A percentile compares a stretch with the other conserved stretches of the same genome.
These are phyloP conservation scores for Gasterosteus nipponicus DNA, from an alignment of 2,113 vertebrate species.

Conservation along the genomic window DNA sequence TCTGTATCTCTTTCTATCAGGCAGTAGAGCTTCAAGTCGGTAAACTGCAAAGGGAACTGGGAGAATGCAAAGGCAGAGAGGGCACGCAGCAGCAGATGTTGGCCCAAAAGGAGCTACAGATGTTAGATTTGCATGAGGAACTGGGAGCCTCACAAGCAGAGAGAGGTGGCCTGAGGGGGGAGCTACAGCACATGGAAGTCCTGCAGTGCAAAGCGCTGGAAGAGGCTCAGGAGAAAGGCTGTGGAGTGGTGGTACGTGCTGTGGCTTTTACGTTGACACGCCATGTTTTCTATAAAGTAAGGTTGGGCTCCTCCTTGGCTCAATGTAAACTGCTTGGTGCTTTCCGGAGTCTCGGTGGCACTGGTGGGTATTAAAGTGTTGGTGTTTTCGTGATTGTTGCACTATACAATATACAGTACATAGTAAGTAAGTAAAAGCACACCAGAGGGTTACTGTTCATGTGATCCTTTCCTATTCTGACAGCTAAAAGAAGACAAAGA, in stretches of 20 bases:
- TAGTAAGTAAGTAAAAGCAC: background rate
- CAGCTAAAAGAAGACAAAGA: slow-evolving; percentile 72
- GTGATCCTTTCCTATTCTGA: background rate
- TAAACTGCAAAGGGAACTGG: slow-evolving; percentile 57
- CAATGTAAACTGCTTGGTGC: background rate
- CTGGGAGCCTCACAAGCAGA: slow-evolving; percentile 54
- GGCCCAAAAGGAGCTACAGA: slow-evolving; percentile 77
- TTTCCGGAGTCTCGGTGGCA: background rate
- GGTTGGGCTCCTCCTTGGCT: background rate
- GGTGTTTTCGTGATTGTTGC: background rate
- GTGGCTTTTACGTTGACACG: background rate
- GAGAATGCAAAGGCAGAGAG: slow-evolving; percentile 49
- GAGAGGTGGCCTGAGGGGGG: slow-evolving; percentile 58
- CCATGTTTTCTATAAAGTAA: background rate
- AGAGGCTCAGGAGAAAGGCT: slow-evolving; percentile 48
- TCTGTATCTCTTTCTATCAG: slow-evolving; percentile 31
- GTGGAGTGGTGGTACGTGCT: slow-evolving; percentile 53
- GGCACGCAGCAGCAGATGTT: slow-evolving; percentile 71
- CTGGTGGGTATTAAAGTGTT: background rate
- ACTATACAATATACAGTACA: background rate
- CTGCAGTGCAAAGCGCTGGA: slow-evolving; percentile 53
- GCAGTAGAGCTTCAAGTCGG: slow-evolving; percentile 30
- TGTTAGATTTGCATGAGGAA: slow-evolving; percentile 62
- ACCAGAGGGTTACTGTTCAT: background rate
- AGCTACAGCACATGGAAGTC: slow-evolving; percentile 55